Base-by-base conservation (phyloP, 2,113 vertebrate genomes). In the Apteryx mantelli region DNA sequence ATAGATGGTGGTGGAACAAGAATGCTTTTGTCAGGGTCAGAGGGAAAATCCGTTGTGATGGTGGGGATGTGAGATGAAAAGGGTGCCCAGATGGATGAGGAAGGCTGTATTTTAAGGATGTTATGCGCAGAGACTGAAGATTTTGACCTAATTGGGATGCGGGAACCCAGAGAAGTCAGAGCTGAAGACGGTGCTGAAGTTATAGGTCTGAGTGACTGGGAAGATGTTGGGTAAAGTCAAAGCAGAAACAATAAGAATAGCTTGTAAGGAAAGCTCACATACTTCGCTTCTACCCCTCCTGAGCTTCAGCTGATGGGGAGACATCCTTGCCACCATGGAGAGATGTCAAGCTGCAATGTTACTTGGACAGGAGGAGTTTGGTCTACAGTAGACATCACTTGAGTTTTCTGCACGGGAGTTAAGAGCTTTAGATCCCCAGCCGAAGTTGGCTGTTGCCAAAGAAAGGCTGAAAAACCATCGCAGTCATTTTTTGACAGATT, bases 341-440 rank as follows among this genome's bases (percentile, higher is more conserved):
- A 50, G 60, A 32, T 34, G 36, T 56, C 63, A 70, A 24, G 34
- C 50, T 70, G 87, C 50, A 53, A 76, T 15, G 9, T 11, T 69
- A 14, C 44, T 73, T 77, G 86, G 50, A n/a, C 36, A 44, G 64
- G 48, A 24, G 68, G 64, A 65, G 28, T 68, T 65, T 25, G 38
- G 44, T 40, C 55, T 56, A 0, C 6, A 16, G n/a, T 7, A 75
- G 50, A 61, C 66, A 53, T 38, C 0, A 0, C 44, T 21, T 20
- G 56, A 75, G 56, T n/a, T 79, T 86, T 55, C 50, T 77, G 4
- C 28, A 11, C 16, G 38, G 15, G 44, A n/a, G 3, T 65, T 18
- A 64, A 92, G 50, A 89, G 63, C 84, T 86, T 89, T 52, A 20
- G 71, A 53, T 70, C 42, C 17, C n/a, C 13, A 40, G 61, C 2